Conservation (phyloP, 1,140 invertebrate species). For the Cyclina sinensis region DNA sequence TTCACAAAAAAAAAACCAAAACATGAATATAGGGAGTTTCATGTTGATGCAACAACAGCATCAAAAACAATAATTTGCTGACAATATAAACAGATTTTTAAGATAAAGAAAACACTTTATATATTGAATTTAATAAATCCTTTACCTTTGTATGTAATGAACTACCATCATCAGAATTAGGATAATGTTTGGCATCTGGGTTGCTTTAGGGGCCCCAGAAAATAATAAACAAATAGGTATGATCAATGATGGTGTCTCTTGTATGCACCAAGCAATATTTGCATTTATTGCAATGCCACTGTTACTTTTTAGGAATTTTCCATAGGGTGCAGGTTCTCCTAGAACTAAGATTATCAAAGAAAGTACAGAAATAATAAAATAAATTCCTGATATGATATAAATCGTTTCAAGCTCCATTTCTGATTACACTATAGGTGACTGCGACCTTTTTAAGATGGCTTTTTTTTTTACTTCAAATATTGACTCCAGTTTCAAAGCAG, state of each 20-base stretch:
- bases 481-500: too few species aligned
- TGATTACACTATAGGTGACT: too few species aligned
- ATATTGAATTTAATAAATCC: too few species aligned
- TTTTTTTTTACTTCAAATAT: too few species aligned
- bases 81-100: too few species aligned
- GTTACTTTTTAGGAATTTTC: conserved; percentile 75
- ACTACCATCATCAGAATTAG: conserved; percentile 83
- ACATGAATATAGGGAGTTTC: too few species aligned
- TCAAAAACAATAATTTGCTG: too few species aligned
- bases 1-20: too few species aligned
- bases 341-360: conserved; percentile 66
- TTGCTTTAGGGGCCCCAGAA: conserved; percentile 54
- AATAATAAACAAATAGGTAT: conserved; percentile 75
- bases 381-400: conserved; percentile 70
- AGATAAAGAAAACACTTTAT: too few species aligned
- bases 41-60: too few species aligned
- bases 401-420: conserved; percentile 67
- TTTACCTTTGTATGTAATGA: conserved; percentile 88
- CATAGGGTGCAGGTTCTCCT: conserved; percentile 75
- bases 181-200: conserved; percentile 79
- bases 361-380: conserved; percentile 62
- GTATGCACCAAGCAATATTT: conserved; percentile 81
- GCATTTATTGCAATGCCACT: conserved; percentile 70
- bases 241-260: conserved; percentile 79
- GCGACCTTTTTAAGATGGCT: too few species aligned